phyloP scores from a whole-genome alignment of 2,113 vertebrate genomes.

The Progne subis region DNA sequence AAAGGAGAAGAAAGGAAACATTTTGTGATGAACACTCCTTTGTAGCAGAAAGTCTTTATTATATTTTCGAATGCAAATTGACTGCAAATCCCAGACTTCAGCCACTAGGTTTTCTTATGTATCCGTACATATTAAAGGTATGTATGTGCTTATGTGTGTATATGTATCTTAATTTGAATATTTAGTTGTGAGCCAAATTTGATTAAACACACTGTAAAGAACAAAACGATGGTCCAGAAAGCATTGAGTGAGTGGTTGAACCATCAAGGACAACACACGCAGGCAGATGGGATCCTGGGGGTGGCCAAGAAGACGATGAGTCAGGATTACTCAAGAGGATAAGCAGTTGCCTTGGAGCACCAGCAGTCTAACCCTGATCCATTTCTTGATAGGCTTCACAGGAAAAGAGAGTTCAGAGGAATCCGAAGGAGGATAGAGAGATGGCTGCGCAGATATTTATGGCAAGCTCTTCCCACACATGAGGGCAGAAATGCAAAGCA shows the following conservation, averaged over 20 bases:
- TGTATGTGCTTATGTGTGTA: not conserved
- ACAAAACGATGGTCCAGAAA: not conserved
- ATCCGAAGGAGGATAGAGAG: not conserved
- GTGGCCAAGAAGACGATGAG: not conserved
- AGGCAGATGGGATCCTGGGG: not conserved
- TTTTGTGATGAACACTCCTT: not conserved
- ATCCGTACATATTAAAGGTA: not conserved
- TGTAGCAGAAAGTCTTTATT: not conserved
- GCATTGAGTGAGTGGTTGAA: not conserved
- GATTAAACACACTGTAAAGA: not conserved
- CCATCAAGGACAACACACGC: not conserved
- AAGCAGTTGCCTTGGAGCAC: not conserved
- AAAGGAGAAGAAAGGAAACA: not conserved
- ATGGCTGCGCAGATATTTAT: not conserved
- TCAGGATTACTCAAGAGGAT: constrained; percentile 24
- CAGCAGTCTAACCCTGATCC: not conserved
- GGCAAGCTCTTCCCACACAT: not conserved
- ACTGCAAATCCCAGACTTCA: not conserved
- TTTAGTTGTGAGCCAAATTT: not conserved
- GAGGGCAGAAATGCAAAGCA: not conserved
- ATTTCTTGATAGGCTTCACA: not conserved
- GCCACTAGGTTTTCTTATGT: not conserved
- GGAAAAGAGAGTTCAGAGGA: not conserved
- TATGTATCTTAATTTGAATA: not conserved
- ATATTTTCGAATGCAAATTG: not conserved